Evolutionary conservation across 1,140 invertebrate species (phyloP).

Genomic region (Riptortus pedestris): DNA sequence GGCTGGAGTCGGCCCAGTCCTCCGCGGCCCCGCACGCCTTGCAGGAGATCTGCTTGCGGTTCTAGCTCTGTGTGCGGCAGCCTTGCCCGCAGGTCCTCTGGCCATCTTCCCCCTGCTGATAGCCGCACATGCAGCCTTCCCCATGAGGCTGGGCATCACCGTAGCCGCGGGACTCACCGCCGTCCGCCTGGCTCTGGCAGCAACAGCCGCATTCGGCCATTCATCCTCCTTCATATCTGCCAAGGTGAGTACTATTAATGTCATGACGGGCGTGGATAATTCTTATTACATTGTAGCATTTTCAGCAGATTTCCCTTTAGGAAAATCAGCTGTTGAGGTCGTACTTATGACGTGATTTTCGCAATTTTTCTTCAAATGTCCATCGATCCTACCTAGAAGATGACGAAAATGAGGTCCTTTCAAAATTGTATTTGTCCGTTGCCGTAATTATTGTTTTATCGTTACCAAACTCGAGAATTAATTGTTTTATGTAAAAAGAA

Average conservation of each 20-base stretch:
- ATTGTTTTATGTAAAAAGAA: no score
- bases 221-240: slow-evolving; percentile 2
- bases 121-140: background rate
- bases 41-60: background rate
- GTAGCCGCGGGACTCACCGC: slow-evolving; percentile 4
- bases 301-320: no score
- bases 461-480: no score
- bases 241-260: background rate
- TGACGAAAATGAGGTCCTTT: no score
- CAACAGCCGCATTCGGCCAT: background rate
- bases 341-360: no score
- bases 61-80: background rate
- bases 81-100: background rate
- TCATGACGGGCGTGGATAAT: no score
- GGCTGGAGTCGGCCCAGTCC: background rate
- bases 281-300: no score
- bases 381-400: no score
- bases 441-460: no score
- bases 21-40: background rate
- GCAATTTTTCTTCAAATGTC: no score
- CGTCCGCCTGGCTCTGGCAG: slow-evolving; percentile 4
- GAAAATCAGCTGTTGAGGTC: no score
- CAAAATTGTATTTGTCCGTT: no score
- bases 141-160: background rate
- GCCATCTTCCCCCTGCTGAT: slow-evolving; percentile 10